These are phyloP conservation scores for Ictalurus furcatus DNA, from an alignment of 2,113 vertebrate species.

Conservation along the genomic window DNA sequence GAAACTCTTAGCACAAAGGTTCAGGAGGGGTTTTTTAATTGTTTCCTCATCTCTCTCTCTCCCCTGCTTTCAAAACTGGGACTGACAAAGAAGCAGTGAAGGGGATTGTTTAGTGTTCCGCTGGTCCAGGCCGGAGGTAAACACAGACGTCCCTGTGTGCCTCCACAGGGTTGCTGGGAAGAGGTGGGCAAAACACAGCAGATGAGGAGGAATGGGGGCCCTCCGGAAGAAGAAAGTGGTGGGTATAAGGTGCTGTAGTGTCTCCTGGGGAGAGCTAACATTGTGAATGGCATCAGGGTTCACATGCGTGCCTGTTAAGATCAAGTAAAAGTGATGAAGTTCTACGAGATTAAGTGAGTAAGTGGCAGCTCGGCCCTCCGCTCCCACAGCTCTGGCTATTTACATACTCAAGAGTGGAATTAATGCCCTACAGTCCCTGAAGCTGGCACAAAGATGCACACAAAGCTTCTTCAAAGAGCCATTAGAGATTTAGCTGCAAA, in stretches of 20 bases:
- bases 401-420: constrained; percentile 73
- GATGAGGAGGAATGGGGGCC: constrained; percentile 59
- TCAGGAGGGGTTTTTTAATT: constrained; percentile 71
- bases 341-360: constrained; percentile 66
- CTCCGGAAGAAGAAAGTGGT: constrained; percentile 66
- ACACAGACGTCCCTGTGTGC: constrained; percentile 66
- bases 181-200: constrained; percentile 55
- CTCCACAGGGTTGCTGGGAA: constrained; percentile 49
- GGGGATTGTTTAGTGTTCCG: constrained; percentile 75
- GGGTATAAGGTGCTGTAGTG: constrained; percentile 60
- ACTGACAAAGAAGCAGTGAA: constrained; percentile 77
- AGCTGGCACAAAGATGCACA: constrained; percentile 70
- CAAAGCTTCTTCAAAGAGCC: constrained; percentile 68
- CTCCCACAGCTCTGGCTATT: constrained; percentile 74
- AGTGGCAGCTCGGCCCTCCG: constrained; percentile 67
- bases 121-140: constrained; percentile 71
- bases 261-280: constrained; percentile 61
- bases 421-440: constrained; percentile 65
- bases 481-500: constrained; percentile 70
- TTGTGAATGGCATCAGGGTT: constrained; percentile 65
- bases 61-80: constrained; percentile 64
- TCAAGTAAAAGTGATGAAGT: constrained; percentile 71
- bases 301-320: constrained; percentile 68
- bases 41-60: constrained; percentile 66
- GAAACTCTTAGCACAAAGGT: constrained; percentile 71